Percentiles rank a stretch among this genome's conserved stretches.
phyloP scores from a whole-genome alignment of 2,888 invertebrate species.

The Epicampocera succincta region DNA sequence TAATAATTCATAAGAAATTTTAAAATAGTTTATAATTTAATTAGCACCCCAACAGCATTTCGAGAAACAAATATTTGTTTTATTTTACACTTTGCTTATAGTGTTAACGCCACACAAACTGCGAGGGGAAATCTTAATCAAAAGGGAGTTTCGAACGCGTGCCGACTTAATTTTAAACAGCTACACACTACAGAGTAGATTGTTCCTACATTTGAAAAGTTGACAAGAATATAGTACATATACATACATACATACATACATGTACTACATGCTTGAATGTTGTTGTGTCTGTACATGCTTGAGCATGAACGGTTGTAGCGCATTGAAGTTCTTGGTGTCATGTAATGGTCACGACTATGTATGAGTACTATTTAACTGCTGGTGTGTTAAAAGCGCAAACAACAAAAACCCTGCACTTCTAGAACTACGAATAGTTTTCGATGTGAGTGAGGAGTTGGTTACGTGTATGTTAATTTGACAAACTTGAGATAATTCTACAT shows the following conservation, averaged over 20 bases:
- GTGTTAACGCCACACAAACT: slow-evolving; percentile 21
- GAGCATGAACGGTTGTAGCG: too few relatives aligned
- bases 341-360: slow-evolving; percentile 32
- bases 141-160: slow-evolving; percentile 56
- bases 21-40: slow-evolving; percentile 47
- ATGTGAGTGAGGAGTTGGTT: background rate
- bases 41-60: slow-evolving; percentile 17
- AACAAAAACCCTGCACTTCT: background rate
- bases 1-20: background rate
- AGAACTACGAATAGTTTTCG: background rate
- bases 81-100: background rate
- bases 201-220: too few relatives aligned
- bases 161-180: slow-evolving; percentile 54
- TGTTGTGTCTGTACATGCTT: too few relatives aligned
- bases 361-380: slow-evolving; percentile 36
- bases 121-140: slow-evolving; percentile 30
- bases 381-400: slow-evolving; percentile 23
- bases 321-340: slow-evolving; percentile 4
- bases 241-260: too few relatives aligned
- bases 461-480: slow-evolving; percentile 53
- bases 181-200: slow-evolving; percentile 18
- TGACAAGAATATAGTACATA: too few relatives aligned
- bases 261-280: too few relatives aligned
- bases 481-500: slow-evolving; percentile 56
- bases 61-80: background rate